Evolutionary conservation across 2,113 vertebrate species (phyloP), one percentile per base, ranked within the genome.

Genomic region (Tetrax tetrax): DNA sequence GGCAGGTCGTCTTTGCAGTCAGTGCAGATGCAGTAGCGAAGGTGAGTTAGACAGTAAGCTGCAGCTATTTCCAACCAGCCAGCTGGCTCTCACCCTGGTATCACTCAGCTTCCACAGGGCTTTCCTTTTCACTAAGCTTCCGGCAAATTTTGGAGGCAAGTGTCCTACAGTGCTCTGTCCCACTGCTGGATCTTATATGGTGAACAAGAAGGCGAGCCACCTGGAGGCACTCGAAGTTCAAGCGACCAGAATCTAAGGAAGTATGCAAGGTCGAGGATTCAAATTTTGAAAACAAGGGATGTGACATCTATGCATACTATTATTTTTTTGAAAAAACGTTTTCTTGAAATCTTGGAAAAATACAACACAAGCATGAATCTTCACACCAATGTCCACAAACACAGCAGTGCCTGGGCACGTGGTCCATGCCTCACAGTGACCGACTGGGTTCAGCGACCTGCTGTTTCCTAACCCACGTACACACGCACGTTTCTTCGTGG

Each of bases 251-350:
- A 79, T 27, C 28, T 59, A 78, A 45, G 8, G 5, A 64, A 60
- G 14, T 25, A 59, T 7, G 1, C 14, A 48, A 84, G 12, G 47
- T 68, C 18, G 19, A 66, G 43, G 43, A 85, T 79, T 69, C 6
- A 71, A 56, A 64, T 65, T 33, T 35, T 57, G 33, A 38, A 79
- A 90, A 68, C 10, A 69, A 74, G 47, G 3, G 6, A 43, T 35
- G 6, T 70, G 29, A 60, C 27, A 79, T 20, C 7, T 14, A 28
- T 4, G 2, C 8, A n/a, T 28, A 22, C 0, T 0, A 68, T 47
- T 31, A 56, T 15, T 8, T 41, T 17, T 14, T 6, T 11, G 9
- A 8, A 38, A 56, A 25, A 8, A 31, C 43, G 50, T 70, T 72
- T 45, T 37, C n/a, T 71, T 56, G 3, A 70, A 54, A 43, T 33